A percentile compares a stretch with the other conserved stretches of the same genome.
Evolutionary conservation across 2,113 vertebrate species (phyloP).

Genomic region (Eublepharis macularius): DNA sequence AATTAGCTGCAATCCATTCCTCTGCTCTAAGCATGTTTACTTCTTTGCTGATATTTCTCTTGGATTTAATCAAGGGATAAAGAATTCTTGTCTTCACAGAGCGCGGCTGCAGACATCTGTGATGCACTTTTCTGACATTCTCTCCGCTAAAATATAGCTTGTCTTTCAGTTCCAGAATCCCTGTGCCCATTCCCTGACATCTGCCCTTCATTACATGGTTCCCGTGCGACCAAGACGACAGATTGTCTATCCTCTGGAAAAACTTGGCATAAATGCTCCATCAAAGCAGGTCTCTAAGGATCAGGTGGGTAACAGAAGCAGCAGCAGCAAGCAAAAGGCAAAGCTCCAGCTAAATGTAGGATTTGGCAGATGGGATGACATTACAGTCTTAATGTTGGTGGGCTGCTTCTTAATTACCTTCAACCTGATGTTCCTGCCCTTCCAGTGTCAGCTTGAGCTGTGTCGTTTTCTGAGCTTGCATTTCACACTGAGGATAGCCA

Average conservation of each 20-base stretch:
- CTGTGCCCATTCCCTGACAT: conserved; percentile 83
- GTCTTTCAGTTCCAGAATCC: conserved; percentile 80
- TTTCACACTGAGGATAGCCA: background rate
- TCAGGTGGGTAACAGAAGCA: conserved; percentile 83
- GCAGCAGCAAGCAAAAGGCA: conserved; percentile 77
- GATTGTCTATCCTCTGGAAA: conserved; percentile 93
- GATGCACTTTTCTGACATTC: conserved; percentile 72
- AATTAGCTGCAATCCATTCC: conserved; percentile 93
- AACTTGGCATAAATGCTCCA: conserved; percentile 89
- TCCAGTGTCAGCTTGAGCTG: conserved; percentile 21
- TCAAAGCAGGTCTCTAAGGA: conserved; percentile 84
- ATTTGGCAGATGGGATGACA: conserved; percentile 79
- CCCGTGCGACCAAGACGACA: conserved; percentile 92
- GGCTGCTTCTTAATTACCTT: conserved; percentile 80
- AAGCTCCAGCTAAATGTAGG: conserved; percentile 65
- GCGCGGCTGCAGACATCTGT: conserved; percentile 72
- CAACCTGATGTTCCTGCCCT: conserved; percentile 62
- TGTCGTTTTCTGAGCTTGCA: background rate
- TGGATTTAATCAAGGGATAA: conserved; percentile 77
- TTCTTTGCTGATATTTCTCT: conserved; percentile 78
- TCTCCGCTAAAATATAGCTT: conserved; percentile 73
- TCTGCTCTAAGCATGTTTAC: conserved; percentile 82
- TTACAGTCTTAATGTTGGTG: conserved; percentile 58
- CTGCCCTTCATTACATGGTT: conserved; percentile 86
- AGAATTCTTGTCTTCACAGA: conserved; percentile 72